Evolutionary conservation across 2,113 vertebrate species (phyloP).

Genomic region (Cinclus cinclus): DNA sequence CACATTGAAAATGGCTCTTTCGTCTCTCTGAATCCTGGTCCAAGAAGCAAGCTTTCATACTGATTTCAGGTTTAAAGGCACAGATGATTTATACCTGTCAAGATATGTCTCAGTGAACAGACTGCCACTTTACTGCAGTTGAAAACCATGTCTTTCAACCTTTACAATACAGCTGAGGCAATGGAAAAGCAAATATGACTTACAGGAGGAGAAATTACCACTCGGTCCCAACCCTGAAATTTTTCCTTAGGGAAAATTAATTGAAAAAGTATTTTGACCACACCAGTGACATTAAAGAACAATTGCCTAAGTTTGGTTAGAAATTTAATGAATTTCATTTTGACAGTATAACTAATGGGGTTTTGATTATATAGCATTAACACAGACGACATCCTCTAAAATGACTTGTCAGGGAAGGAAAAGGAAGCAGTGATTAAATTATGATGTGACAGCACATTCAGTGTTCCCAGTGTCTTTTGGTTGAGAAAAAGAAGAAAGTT

Average conservation of each 20-base stretch:
- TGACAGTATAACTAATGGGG: constrained; percentile 15
- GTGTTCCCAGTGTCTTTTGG: not conserved
- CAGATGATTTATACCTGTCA: not conserved
- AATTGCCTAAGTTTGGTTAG: not conserved
- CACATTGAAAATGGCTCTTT: not conserved
- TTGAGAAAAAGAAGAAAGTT: not conserved
- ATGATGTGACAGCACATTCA: not conserved
- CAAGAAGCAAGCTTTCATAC: not conserved
- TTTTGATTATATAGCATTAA: constrained; percentile 20
- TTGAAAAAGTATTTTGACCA: not conserved
- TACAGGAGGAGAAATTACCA: not conserved
- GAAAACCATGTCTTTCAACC: not conserved
- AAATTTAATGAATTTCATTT: constrained; percentile 8
- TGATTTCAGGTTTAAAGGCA: constrained; percentile 19
- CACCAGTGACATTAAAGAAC: not conserved
- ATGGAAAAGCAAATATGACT: not conserved
- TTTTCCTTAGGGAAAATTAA: not conserved
- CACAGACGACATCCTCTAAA: not conserved
- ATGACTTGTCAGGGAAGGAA: not conserved
- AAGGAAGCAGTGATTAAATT: not conserved
- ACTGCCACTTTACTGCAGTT: not conserved
- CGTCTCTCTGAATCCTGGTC: not conserved
- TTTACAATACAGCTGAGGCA: not conserved
- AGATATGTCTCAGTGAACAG: not conserved
- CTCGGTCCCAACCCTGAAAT: not conserved